These are phyloP conservation scores for Piprites chloris DNA, from an alignment of 2,113 vertebrate genomes.

Conservation along the genomic window DNA sequence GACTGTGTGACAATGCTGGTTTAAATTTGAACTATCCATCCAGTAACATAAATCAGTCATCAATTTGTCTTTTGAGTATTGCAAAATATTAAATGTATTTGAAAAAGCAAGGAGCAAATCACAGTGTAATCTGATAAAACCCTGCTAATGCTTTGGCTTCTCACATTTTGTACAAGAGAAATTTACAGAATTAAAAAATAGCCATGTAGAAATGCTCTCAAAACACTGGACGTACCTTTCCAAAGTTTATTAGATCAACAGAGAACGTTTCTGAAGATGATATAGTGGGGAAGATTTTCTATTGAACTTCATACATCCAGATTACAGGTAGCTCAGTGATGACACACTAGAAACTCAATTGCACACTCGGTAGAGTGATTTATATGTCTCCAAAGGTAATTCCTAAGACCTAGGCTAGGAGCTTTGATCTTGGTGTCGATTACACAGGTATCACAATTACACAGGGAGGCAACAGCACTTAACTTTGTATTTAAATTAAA, in stretches of 20 bases:
- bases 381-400: not conserved
- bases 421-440: not conserved
- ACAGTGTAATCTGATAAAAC: not conserved
- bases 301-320: not conserved
- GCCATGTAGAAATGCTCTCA: not conserved
- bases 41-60: not conserved
- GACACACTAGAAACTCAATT: not conserved
- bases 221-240: not conserved
- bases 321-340: not conserved
- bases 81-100: not conserved
- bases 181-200: not conserved
- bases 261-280: not conserved
- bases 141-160: not conserved
- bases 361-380: not conserved
- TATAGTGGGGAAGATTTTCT: not conserved
- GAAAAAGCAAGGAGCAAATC: not conserved
- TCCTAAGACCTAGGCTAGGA: not conserved
- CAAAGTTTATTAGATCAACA: not conserved
- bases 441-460: not conserved
- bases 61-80: not conserved
- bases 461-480: not conserved
- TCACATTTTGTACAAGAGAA: not conserved
- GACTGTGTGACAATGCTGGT: not conserved
- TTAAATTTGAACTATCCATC: not conserved
- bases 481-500: not conserved